phyloP scores from a whole-genome alignment of 2,797 vertebrate species.

The Knipowitschia caucasica region DNA sequence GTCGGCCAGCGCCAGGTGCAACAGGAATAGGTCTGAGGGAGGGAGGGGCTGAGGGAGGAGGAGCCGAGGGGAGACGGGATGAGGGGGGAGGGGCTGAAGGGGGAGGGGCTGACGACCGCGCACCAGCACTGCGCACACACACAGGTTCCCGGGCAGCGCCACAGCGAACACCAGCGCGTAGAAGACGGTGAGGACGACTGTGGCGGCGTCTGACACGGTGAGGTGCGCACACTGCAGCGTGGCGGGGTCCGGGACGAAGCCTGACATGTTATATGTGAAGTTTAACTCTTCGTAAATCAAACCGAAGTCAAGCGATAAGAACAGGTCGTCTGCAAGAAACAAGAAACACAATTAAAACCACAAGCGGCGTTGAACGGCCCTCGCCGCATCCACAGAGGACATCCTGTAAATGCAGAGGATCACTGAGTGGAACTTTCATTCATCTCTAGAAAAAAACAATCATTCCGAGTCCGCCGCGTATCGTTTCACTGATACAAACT shows the following conservation, averaged over 20 bases:
- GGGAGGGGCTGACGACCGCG: constrained; percentile 48
- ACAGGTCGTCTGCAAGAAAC: constrained; percentile 45
- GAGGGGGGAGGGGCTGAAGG: constrained; percentile 73
- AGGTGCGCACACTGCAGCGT: constrained; percentile 49
- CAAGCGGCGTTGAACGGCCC: no score
- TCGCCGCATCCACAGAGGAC: no score
- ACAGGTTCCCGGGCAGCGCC: constrained; percentile 70
- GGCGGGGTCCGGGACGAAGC: constrained; percentile 15
- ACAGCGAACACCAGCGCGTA: constrained; percentile 65
- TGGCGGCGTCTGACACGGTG: constrained; percentile 5
- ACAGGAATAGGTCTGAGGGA: constrained; percentile 73
- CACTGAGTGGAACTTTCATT: no score
- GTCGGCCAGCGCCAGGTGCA: constrained; percentile 68
- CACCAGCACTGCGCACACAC: constrained; percentile 68
- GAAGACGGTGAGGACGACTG: constrained; percentile 32
- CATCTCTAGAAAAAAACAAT: no score
- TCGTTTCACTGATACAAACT: no score
- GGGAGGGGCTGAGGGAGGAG: constrained; percentile 58
- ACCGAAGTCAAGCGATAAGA: constrained; percentile 40
- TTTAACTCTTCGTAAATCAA: constrained; percentile 43
- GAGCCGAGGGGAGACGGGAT: constrained; percentile 47
- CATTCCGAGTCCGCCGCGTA: no score
- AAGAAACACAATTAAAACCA: background rate
- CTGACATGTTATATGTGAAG: constrained; percentile 37
- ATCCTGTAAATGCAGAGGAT: no score